Evolutionary conservation across 2,113 vertebrate species (phyloP).

Genomic region (Scomber japonicus): DNA sequence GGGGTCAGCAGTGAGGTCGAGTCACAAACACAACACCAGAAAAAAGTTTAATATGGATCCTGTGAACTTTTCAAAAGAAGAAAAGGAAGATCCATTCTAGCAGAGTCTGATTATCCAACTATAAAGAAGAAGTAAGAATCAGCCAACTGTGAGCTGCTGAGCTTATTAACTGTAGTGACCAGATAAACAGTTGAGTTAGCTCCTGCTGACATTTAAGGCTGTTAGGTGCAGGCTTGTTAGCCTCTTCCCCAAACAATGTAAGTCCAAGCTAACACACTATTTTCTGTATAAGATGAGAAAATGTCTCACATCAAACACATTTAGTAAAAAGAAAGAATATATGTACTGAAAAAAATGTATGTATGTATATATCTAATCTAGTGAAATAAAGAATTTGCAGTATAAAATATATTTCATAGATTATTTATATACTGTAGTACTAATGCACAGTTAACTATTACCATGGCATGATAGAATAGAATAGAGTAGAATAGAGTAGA

Average conservation of each 20-base stretch:
- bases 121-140: constrained; percentile 29
- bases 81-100: constrained; percentile 9
- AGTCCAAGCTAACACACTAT: constrained; percentile 12
- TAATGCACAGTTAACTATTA: no score
- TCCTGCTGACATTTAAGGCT: constrained; percentile 35
- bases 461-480: no score
- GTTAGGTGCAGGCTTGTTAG: constrained; percentile 35
- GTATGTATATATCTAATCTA: no score
- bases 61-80: constrained; percentile 22
- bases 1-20: not conserved
- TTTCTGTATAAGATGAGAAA: constrained; percentile 6
- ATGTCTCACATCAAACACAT: not conserved
- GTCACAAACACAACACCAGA: constrained; percentile 1
- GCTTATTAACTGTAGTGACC: constrained; percentile 38
- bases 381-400: no score
- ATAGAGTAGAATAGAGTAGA: no score
- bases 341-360: no score
- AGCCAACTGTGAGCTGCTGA: constrained; percentile 34
- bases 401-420: no score
- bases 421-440: no score
- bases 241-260: constrained; percentile 19
- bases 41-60: constrained; percentile 12
- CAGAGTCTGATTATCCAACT: constrained; percentile 29
- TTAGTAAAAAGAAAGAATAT: no score
- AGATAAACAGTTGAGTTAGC: constrained; percentile 23